These are phyloP conservation scores for Pteropus rufus DNA, from an alignment of 2,797 vertebrate genomes.

Conservation along the genomic window DNA sequence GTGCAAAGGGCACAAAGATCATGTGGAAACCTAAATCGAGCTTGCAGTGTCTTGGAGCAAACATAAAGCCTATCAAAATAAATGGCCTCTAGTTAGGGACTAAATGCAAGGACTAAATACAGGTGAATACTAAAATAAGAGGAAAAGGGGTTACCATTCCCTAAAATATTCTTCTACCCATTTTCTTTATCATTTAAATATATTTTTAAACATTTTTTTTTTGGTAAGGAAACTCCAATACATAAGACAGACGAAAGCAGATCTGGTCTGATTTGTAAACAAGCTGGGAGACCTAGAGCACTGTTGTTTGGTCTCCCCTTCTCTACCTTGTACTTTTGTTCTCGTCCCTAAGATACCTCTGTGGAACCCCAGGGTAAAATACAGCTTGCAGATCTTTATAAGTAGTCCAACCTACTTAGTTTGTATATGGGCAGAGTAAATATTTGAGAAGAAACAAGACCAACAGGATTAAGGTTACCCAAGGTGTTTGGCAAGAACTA, in stretches of 20 bases:
- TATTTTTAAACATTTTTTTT: neutral
- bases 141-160: neutral
- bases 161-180: neutral
- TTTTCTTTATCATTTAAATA: conserved; percentile 18
- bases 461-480: neutral
- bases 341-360: neutral
- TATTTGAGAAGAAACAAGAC: neutral
- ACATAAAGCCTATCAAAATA: neutral
- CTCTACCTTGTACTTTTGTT: neutral
- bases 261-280: neutral
- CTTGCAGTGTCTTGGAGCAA: neutral
- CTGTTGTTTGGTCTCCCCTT: neutral
- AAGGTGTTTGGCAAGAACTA: neutral
- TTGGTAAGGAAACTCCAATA: neutral
- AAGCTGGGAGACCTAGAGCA: neutral
- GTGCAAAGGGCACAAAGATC: neutral
- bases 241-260: neutral
- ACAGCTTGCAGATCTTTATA: neutral
- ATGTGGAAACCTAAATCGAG: neutral
- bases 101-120: neutral
- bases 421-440: neutral
- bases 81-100: neutral
- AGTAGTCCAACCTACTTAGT: neutral
- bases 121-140: neutral
- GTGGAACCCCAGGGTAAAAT: neutral